Conservation (phyloP, 2,888 invertebrate species). For the Pollenia labialis region DNA sequence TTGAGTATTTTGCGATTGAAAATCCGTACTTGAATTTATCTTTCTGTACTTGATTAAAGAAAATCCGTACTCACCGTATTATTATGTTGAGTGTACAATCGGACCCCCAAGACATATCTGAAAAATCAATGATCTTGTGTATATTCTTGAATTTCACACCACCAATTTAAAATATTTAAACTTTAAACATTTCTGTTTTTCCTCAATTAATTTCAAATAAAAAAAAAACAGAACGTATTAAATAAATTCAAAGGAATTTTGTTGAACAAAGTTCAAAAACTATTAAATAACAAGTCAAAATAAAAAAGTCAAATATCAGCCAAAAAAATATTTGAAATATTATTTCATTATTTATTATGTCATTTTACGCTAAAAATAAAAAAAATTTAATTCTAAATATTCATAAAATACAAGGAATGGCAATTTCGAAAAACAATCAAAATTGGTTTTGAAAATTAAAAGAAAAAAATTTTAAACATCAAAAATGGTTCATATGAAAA, state of each 20-base stretch:
- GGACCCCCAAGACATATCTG: slow-evolving; percentile 1
- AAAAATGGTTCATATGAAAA: slow-evolving; percentile 1
- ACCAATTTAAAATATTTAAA: not conserved
- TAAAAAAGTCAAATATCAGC: not conserved
- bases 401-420: not conserved
- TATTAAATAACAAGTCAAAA: slow-evolving; percentile 12
- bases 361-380: not conserved
- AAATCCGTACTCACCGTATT: too few relatives aligned
- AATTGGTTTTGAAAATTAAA: not conserved
- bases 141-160: slow-evolving; percentile 3
- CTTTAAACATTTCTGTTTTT: not conserved
- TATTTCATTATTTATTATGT: slow-evolving; percentile 17
- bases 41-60: too few relatives aligned
- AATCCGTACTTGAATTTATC: too few relatives aligned
- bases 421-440: not conserved
- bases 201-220: not conserved
- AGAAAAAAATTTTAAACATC: not conserved
- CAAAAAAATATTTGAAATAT: not conserved
- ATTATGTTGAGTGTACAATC: too few relatives aligned
- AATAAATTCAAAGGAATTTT: not conserved
- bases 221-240: not conserved
- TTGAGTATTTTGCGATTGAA: too few relatives aligned
- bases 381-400: not conserved
- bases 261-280: not conserved
- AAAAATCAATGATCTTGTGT: not conserved